Evolutionary conservation across 2,797 vertebrate genomes (phyloP).

Genomic region (Loris lydekkerianus): DNA sequence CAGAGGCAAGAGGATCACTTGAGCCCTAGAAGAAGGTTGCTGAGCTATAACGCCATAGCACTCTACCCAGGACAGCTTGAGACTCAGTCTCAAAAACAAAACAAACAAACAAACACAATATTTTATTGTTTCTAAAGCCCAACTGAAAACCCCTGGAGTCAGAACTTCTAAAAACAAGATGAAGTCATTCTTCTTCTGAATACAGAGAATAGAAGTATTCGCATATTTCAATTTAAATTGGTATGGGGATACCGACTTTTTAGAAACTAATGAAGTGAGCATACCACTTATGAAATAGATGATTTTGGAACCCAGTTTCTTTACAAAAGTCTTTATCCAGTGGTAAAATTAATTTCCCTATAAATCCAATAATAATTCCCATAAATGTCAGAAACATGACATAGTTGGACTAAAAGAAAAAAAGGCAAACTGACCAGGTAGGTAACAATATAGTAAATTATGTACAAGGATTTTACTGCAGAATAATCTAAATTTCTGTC

Average conservation of each 20-base stretch:
- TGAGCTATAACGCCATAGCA: too few relatives aligned
- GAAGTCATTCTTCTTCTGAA: neutral
- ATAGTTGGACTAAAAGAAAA: neutral
- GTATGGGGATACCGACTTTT: neutral
- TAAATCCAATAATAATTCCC: conserved; percentile 26
- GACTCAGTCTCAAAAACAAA: too few relatives aligned
- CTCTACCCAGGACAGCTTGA: too few relatives aligned
- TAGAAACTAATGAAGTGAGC: neutral
- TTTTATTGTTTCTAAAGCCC: neutral
- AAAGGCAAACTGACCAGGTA: neutral
- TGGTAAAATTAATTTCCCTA: conserved; percentile 90
- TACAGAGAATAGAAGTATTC: neutral
- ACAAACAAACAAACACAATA: neutral
- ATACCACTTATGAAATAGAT: conserved; percentile 89
- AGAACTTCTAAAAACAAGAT: neutral
- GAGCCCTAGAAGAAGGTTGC: too few relatives aligned
- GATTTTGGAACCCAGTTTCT: conserved; percentile 73
- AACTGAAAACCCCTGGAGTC: neutral
- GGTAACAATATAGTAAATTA: neutral
- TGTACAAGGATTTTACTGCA: neutral
- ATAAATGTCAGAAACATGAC: neutral
- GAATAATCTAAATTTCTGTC: too few relatives aligned
- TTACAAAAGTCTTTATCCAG: conserved; percentile 93
- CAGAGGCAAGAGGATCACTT: too few relatives aligned
- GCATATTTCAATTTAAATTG: neutral